Evolutionary conservation across 2,113 vertebrate species (phyloP).

Genomic region (Anoplopoma fimbria): DNA sequence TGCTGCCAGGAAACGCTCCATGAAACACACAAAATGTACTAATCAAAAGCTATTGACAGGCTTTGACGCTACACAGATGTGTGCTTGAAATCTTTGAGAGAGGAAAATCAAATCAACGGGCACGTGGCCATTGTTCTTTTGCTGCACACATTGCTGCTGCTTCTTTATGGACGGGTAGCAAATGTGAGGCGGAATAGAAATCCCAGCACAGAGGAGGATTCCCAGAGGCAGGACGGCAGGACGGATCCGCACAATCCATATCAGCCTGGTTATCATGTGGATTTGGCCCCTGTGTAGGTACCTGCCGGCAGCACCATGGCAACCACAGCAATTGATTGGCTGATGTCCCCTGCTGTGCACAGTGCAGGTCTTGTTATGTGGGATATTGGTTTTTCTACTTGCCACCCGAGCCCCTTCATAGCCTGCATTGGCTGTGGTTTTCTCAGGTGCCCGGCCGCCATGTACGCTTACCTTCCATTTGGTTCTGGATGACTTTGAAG

Average conservation of each 20-base stretch:
- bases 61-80: slow-evolving; percentile 28
- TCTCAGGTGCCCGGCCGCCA: slow-evolving; percentile 45
- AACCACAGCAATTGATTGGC: slow-evolving; percentile 76
- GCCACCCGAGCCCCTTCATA: slow-evolving; percentile 54
- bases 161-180: neutral
- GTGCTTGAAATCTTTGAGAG: slow-evolving; percentile 25
- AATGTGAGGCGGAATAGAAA: slow-evolving; percentile 43
- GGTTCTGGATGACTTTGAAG: slow-evolving; percentile 78
- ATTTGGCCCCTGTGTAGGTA: slow-evolving; percentile 63
- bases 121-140: slow-evolving; percentile 24
- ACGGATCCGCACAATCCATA: slow-evolving; percentile 41
- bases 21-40: slow-evolving; percentile 26
- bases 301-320: slow-evolving; percentile 65
- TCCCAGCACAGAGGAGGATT: slow-evolving; percentile 10
- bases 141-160: slow-evolving; percentile 13
- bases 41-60: slow-evolving; percentile 52
- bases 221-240: slow-evolving; percentile 12
- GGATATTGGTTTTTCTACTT: slow-evolving; percentile 68
- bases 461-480: slow-evolving; percentile 63
- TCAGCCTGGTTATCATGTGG: slow-evolving; percentile 55
- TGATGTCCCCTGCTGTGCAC: slow-evolving; percentile 52
- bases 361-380: slow-evolving; percentile 64
- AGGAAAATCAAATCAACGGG: slow-evolving; percentile 20
- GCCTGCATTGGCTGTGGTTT: slow-evolving; percentile 67
- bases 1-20: neutral